Base-by-base conservation (phyloP, 2,113 vertebrate species). In the Anser cygnoides region DNA sequence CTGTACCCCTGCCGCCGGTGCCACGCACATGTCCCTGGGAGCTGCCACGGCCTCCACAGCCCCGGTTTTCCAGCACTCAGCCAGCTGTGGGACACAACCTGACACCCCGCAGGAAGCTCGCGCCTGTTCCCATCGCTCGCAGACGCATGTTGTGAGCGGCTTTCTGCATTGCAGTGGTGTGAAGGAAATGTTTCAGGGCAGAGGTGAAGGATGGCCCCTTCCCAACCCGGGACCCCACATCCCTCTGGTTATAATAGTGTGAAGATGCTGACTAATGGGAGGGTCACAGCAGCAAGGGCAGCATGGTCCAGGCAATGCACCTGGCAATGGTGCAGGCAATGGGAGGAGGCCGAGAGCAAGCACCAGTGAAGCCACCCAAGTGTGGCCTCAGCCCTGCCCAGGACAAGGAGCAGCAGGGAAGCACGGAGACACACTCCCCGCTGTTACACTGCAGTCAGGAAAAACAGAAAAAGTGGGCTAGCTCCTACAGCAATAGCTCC, bases 341-440 rank as follows among this genome's bases (percentile, higher is more conserved):
- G 61, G 13, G 20, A 79, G 21, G 5, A 68, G 23, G 26, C 28
- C 14, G 35, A 54, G 41, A 84, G 13, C 39, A 57, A 74, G 77
- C 0, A 1, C 17, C 1, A 0, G 3, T 13, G 44, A 65, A 54
- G 41, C 0, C 1, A 59, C 57, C 46, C 33, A 46, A 31, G 33
- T 11, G 28, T 11, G 15, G 23, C 50, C 50, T 39, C 37, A 63
- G 52, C 12, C 35, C 50, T 77, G 44, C 18, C 13, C 8, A 4
- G 13, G 79, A 22, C 6, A 2, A 86, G 61, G 46, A 63, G n/a
- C 21, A 29, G 63, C 3, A 3, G 43, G n/a, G 62, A 37, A 46
- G 18, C 33, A 54, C 17, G 54, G 70, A 66, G 57, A 39, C 0
- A 0, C 0, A 1, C 19, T 91, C 43, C 33, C 37, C 71, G 46